Percentiles rank a stretch among this genome's conserved stretches.
phyloP scores from a whole-genome alignment of 2,797 vertebrate species.

The Eupleurogrammus muticus region DNA sequence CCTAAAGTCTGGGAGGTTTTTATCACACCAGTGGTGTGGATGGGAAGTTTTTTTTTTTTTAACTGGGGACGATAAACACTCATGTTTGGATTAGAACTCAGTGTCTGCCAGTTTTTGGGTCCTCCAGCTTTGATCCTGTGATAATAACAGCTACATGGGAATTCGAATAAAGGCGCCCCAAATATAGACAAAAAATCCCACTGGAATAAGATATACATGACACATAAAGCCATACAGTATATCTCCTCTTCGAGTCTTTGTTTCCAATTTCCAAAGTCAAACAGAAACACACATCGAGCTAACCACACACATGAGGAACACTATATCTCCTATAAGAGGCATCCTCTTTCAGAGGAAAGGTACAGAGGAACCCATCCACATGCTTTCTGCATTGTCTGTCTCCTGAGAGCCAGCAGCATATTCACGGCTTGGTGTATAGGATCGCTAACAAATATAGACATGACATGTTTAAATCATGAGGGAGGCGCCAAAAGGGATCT shows the following conservation, averaged over 20 bases:
- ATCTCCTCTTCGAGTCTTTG: constrained; percentile 10
- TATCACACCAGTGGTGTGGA: no score
- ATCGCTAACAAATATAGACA: constrained; percentile 52
- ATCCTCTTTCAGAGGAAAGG: constrained; percentile 12
- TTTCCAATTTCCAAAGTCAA: constrained; percentile 42
- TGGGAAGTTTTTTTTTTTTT: no score
- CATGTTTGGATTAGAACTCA: no score
- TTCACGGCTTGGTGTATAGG: constrained; percentile 14
- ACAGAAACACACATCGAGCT: constrained; percentile 24
- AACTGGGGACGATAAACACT: no score
- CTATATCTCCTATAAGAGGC: not conserved
- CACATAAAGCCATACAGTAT: constrained; percentile 8
- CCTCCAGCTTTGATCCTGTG: no score
- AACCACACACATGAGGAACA: constrained; percentile 12
- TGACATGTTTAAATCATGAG: constrained; percentile 70
- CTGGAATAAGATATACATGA: constrained; percentile 18
- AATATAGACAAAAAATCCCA: constrained; percentile 25
- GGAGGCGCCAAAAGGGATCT: constrained; percentile 15
- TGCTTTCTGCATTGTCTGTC: constrained; percentile 30
- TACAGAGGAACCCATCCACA: constrained; percentile 16
- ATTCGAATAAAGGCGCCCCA: not conserved
- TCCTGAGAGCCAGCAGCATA: constrained; percentile 35
- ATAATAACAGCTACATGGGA: not conserved
- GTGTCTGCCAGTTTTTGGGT: no score
- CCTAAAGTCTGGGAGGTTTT: no score